A percentile compares a stretch with the other conserved stretches of the same genome.
Evolutionary conservation across 2,797 vertebrate species (phyloP).

Genomic region (Oryzias sinensis): DNA sequence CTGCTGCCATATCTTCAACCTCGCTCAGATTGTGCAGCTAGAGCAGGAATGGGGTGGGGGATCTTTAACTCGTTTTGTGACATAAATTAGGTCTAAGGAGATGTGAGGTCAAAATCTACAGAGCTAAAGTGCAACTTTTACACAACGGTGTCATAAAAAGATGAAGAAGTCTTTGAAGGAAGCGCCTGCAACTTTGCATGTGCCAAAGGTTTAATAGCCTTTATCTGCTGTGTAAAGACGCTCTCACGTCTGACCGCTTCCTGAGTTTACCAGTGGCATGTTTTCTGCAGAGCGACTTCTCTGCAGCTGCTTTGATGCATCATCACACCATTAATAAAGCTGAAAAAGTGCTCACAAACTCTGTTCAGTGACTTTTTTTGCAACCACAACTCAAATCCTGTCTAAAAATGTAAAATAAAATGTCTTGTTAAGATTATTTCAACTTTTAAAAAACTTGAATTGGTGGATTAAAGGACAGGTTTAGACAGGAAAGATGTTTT

Average conservation of each 20-base stretch:
- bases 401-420: too few species aligned
- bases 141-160: background rate
- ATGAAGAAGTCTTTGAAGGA: background rate
- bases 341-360: background rate
- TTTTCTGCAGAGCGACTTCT: too few species aligned
- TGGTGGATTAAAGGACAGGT: background rate
- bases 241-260: background rate
- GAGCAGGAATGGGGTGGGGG: slow-evolving; percentile 4
- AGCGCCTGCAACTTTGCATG: background rate
- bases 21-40: slow-evolving; percentile 18
- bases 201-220: background rate
- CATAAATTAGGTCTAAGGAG: background rate
- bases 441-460: too few species aligned
- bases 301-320: background rate
- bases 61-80: background rate
- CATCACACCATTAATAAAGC: background rate
- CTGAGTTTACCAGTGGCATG: too few species aligned
- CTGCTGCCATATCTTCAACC: slow-evolving; percentile 8
- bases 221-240: background rate
- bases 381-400: too few species aligned
- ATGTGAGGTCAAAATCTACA: background rate
- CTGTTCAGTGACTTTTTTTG: too few species aligned
- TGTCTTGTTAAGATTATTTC: too few species aligned
- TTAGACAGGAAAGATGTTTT: background rate
- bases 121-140: background rate